phyloP scores from a whole-genome alignment of 2,113 vertebrate species.

The Speoplatyrhinus poulsoni region DNA sequence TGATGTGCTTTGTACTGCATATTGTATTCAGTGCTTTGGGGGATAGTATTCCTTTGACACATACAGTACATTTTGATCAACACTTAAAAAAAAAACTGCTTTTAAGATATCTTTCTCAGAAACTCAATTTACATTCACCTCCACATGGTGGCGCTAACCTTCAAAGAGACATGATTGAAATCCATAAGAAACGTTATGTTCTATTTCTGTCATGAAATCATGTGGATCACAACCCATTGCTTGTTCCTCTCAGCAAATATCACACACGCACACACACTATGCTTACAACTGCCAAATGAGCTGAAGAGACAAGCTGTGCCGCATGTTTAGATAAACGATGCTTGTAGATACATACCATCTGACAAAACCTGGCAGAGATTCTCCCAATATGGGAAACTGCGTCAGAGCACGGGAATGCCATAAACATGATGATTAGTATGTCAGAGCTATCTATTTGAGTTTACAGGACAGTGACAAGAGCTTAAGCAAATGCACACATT shows the following conservation, averaged over 20 bases:
- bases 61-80: neutral
- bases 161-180: conserved; percentile 34
- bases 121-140: neutral
- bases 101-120: neutral
- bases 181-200: conserved; percentile 23
- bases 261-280: conserved; percentile 46
- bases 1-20: no score
- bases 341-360: conserved; percentile 47
- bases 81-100: neutral
- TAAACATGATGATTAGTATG: conserved; percentile 34
- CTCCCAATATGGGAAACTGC: conserved; percentile 38
- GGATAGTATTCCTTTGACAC: no score
- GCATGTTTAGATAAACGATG: conserved; percentile 25
- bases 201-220: conserved; percentile 26
- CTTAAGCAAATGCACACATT: conserved; percentile 1
- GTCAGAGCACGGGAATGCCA: conserved; percentile 49
- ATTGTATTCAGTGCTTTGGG: no score
- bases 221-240: conserved; percentile 22
- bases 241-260: conserved; percentile 43
- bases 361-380: conserved; percentile 49
- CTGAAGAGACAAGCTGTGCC: conserved; percentile 43
- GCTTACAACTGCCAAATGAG: conserved; percentile 56
- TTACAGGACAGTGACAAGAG: conserved; percentile 23
- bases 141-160: conserved; percentile 63
- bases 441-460: conserved; percentile 31